These are phyloP conservation scores for Perithous albicinctus DNA, from an alignment of 2,888 invertebrate species.

Conservation along the genomic window DNA sequence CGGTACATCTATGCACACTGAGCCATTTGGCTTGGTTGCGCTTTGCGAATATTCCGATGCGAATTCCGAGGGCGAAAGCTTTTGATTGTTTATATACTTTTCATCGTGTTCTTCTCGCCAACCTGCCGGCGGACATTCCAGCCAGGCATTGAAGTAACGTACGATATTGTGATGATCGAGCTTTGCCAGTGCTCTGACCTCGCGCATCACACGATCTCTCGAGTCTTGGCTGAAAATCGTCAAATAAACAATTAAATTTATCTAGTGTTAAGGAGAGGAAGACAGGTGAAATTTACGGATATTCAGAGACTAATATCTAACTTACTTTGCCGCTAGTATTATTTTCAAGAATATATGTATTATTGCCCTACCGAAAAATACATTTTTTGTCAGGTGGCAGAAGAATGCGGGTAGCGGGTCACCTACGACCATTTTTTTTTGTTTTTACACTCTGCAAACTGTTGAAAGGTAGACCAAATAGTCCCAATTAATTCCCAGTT, in stretches of 20 bases:
- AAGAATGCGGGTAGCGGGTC: too few relatives aligned
- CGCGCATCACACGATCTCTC: slow-evolving; percentile 95
- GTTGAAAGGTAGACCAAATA: too few relatives aligned
- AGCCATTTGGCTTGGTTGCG: slow-evolving; percentile 73
- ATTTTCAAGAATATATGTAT: too few relatives aligned
- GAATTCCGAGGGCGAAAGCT: slow-evolving; percentile 75
- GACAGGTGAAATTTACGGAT: too few relatives aligned
- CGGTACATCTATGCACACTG: slow-evolving; percentile 77
- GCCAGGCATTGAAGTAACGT: slow-evolving; percentile 98
- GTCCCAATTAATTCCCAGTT: too few relatives aligned
- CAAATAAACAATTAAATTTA: slow-evolving; percentile 3
- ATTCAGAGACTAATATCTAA: too few relatives aligned
- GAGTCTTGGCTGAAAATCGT: slow-evolving; percentile 88
- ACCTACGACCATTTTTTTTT: too few relatives aligned
- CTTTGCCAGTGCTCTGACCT: slow-evolving; percentile 97
- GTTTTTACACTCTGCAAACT: too few relatives aligned
- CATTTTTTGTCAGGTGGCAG: too few relatives aligned
- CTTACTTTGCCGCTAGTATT: too few relatives aligned
- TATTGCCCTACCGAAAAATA: too few relatives aligned
- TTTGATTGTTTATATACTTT: slow-evolving; percentile 85
- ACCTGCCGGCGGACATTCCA: slow-evolving; percentile 94
- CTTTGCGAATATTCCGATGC: slow-evolving; percentile 74
- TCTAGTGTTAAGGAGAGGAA: too few relatives aligned
- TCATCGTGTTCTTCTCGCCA: slow-evolving; percentile 95
- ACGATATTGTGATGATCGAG: slow-evolving; percentile 98